A percentile compares a stretch with the other conserved stretches of the same genome.
These are phyloP conservation scores for Stichodactyla helianthus DNA, from an alignment of 64 coral and sea anemone genomes.

Conservation along the genomic window DNA sequence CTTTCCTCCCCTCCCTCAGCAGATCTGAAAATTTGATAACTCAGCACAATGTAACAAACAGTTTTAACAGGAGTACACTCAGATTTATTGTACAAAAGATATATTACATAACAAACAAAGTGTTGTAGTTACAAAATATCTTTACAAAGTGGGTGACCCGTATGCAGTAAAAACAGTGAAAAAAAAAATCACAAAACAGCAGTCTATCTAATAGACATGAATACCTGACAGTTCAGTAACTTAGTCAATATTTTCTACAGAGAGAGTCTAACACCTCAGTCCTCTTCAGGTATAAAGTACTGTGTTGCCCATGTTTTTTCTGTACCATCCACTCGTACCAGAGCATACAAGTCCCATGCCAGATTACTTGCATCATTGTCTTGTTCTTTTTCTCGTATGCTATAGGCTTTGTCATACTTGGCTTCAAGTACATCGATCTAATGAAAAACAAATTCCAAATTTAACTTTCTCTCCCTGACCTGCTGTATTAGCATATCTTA, in stretches of 20 bases:
- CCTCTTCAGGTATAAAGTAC: constrained; percentile 85
- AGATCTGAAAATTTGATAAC: no score
- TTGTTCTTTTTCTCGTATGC: constrained; percentile 55
- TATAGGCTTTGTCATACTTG: constrained; percentile 91
- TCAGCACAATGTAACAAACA: no score
- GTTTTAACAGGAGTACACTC: not conserved
- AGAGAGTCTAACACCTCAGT: constrained; percentile 13
- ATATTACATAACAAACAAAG: not conserved
- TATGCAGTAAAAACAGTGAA: not conserved
- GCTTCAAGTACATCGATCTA: constrained; percentile 90
- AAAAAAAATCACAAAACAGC: not conserved
- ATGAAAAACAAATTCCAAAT: not conserved
- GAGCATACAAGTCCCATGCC: constrained; percentile 62
- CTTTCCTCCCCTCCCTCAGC: no score
- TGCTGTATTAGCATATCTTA: no score
- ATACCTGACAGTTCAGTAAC: not conserved
- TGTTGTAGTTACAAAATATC: not conserved
- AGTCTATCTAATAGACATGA: not conserved
- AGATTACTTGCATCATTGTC: constrained; percentile 47
- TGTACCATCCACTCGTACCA: constrained; percentile 73
- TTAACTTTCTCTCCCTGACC: not conserved
- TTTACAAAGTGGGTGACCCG: not conserved
- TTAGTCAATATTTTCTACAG: not conserved
- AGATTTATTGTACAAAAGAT: constrained; percentile 1
- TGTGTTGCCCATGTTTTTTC: constrained; percentile 75